Evolutionary conservation across 53 echinoderm and acorn worm species (phyloP).

Genomic region (Hippasteria phrygiana): DNA sequence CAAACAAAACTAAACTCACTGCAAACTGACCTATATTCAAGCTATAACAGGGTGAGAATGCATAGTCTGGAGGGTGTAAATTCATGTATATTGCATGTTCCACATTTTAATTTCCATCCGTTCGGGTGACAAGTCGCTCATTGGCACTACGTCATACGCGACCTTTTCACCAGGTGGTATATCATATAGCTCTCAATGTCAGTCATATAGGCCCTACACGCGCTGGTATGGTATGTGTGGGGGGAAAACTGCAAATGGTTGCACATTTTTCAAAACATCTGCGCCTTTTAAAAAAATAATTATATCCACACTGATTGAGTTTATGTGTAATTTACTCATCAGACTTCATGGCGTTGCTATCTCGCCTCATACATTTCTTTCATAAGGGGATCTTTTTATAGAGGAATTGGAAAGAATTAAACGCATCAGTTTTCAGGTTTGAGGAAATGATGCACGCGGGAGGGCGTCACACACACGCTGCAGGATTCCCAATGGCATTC

Average conservation of each 20-base stretch:
- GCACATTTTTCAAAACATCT: slow-evolving; percentile 10
- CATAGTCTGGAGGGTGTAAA: background rate
- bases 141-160: slow-evolving; percentile 32
- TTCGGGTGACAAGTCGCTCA: background rate
- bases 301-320: background rate
- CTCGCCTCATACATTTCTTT: no score
- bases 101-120: background rate
- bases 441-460: no score
- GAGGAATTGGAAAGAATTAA: no score
- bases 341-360: background rate
- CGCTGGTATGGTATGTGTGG: slow-evolving; percentile 20
- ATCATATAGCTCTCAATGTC: background rate
- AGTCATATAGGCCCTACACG: background rate
- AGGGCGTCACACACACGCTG: no score
- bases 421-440: no score
- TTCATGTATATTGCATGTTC: slow-evolving; percentile 25
- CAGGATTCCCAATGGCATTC: no score
- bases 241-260: background rate
- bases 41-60: background rate
- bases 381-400: no score
- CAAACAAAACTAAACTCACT: background rate
- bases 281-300: background rate
- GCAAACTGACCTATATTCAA: background rate
- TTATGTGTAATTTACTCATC: background rate
- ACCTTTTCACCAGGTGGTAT: slow-evolving; percentile 45